Conservation (phyloP, 2,797 vertebrate species). For the Sebastiscus tertius region DNA sequence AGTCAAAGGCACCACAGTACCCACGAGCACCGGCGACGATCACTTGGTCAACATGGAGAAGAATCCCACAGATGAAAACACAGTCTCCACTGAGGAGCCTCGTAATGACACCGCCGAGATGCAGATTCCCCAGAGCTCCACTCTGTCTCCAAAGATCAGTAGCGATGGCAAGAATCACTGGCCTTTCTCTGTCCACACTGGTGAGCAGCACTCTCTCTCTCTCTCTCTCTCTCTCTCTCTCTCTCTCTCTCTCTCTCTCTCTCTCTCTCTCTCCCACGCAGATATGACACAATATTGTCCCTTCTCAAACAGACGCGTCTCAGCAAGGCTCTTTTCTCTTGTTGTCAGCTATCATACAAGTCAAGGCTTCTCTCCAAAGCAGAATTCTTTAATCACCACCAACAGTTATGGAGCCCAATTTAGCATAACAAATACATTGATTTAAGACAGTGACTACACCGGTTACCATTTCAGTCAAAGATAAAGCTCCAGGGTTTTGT, state of each 20-base stretch:
- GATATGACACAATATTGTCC: not conserved
- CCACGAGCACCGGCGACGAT: constrained; percentile 48
- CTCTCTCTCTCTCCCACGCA: not conserved
- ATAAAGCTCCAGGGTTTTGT: constrained; percentile 65
- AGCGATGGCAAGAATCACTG: constrained; percentile 62
- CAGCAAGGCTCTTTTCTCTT: not conserved
- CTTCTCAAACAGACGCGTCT: not conserved
- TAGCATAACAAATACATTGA: constrained; percentile 64
- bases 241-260: no score
- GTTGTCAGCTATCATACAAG: constrained; percentile 11
- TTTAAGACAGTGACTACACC: constrained; percentile 51
- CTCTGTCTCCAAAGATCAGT: constrained; percentile 61
- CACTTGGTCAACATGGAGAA: constrained; percentile 29
- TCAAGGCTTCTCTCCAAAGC: constrained; percentile 20
- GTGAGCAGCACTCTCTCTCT: constrained; percentile 71
- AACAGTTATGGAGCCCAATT: constrained; percentile 33
- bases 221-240: no score
- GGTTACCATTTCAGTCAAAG: constrained; percentile 65
- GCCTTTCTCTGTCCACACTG: constrained; percentile 82
- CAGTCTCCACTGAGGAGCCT: constrained; percentile 77
- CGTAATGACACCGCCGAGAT: constrained; percentile 75
- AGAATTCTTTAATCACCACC: constrained; percentile 26
- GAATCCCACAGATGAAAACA: constrained; percentile 35
- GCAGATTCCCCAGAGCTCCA: constrained; percentile 80
- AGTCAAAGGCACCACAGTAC: constrained; percentile 29